Conservation (phyloP, 2,888 invertebrate genomes). For the Lasius fuliginosus region DNA sequence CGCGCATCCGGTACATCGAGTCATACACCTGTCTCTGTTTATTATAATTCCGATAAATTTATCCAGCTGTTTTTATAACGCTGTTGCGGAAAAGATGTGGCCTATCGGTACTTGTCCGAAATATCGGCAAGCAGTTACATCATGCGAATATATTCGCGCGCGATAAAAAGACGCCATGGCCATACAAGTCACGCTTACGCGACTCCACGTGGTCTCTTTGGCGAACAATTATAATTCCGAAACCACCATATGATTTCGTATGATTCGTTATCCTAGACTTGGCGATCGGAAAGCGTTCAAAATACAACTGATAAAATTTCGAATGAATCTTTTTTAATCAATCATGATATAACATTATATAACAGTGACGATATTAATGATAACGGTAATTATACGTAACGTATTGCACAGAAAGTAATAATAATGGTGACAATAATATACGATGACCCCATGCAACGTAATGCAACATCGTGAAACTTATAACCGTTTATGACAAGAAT, state of each 20-base stretch:
- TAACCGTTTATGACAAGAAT: neutral
- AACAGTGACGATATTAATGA: neutral
- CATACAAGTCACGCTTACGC: slow-evolving; percentile 72
- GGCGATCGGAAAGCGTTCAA: neutral
- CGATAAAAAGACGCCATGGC: slow-evolving; percentile 59
- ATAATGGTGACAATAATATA: neutral
- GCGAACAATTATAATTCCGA: neutral
- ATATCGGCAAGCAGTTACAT: slow-evolving; percentile 70
- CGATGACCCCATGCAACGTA: neutral
- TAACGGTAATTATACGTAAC: neutral
- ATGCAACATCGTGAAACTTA: neutral
- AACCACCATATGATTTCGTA: neutral
- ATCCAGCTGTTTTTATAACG: neutral
- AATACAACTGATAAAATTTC: neutral
- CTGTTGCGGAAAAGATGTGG: neutral
- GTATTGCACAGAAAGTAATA: neutral
- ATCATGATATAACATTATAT: neutral
- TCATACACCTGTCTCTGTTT: slow-evolving; percentile 29
- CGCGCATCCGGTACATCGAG: neutral
- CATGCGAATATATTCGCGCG: slow-evolving; percentile 61
- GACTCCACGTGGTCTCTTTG: slow-evolving; percentile 27
- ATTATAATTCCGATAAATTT: neutral
- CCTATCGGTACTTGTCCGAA: slow-evolving; percentile 55
- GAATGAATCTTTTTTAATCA: neutral
- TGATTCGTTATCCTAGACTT: neutral